Evolutionary conservation across 2,797 vertebrate species (phyloP), one percentile per base, ranked within the genome.

Genomic region (Chelmon rostratus): DNA sequence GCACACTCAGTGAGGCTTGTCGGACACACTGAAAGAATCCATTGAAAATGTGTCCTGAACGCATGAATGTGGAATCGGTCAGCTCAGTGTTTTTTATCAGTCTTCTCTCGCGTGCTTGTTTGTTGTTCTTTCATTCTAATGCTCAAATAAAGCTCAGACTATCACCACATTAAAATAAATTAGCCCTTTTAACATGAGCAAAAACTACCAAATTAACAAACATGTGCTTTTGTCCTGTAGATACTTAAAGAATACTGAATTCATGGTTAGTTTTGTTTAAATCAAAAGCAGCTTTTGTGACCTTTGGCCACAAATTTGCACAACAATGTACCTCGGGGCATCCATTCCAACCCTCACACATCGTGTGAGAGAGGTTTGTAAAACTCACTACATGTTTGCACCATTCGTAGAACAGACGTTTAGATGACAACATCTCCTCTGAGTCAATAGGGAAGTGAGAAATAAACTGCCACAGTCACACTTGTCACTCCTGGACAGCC

Each of bases 391-490:
- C 58, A 52, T 3, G 52, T 59, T 71, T 86, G 25, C 8, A 73
- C 19, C n/a, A 65, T 46, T 8, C 35, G 50, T 25, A 73, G 8
- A 82, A n/a, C 19, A 33, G n/a, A 54, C 12, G 0, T 46, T 61
- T 18, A 8, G 37, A 79, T 83, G 59, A 74, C 63, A 77, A 47
- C 40, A 65, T 62, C 2, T 76, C 56, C 72, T 65, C 35, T 68
- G 65, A 67, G 42, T 73, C 70, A 83, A 75, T 25, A n/a, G 23
- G 54, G 47, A 85, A 68, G 35, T 82, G 73, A 58, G 38, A 79
- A 73, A 63, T 19, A 63, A 77, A 84, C 57, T 53, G 53, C 70
- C 42, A 84, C 64, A 46, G 44, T 54, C n/a, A 59, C 12, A 28
- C n/a, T 6, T 23, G 18, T 57, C 65, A 23, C 44, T 23, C 31